These are phyloP conservation scores for Cassiopea xamachana DNA, from an alignment of 30 jellyfish, hydroid and myxozoan genomes.

Conservation along the genomic window DNA sequence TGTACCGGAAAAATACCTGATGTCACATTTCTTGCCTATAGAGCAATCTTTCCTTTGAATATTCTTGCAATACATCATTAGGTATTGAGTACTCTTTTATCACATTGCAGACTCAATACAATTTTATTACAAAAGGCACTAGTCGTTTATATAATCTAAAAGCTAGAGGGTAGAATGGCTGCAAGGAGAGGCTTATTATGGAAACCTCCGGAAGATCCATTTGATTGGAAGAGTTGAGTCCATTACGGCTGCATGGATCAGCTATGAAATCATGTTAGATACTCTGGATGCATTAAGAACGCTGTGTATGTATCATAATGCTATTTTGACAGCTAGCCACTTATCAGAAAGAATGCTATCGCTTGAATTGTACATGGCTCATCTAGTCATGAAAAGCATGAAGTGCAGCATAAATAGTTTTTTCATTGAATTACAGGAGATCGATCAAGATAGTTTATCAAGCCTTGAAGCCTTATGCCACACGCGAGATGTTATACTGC, in stretches of 20 bases:
- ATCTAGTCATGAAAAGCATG: slow-evolving; percentile 62
- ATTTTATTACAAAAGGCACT: slow-evolving; percentile 50
- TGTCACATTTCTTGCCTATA: slow-evolving; percentile 52
- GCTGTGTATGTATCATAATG: not conserved
- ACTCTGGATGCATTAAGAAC: slow-evolving; percentile 21
- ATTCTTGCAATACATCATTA: slow-evolving; percentile 30
- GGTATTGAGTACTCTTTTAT: slow-evolving; percentile 37
- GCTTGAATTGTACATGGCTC: slow-evolving; percentile 18
- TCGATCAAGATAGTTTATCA: not conserved
- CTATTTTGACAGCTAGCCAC: slow-evolving; percentile 34
- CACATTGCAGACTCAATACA: slow-evolving; percentile 56
- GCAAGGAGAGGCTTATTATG: slow-evolving; percentile 20
- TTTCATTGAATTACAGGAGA: slow-evolving; percentile 4
- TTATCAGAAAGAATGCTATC: slow-evolving; percentile 17
- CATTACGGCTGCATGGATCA: slow-evolving; percentile 57
- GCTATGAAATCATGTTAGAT: slow-evolving; percentile 5
- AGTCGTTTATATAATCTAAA: not conserved
- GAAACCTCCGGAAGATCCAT: slow-evolving; percentile 33
- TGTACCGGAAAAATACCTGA: slow-evolving; percentile 27
- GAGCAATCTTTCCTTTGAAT: slow-evolving; percentile 46
- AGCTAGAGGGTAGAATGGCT: slow-evolving; percentile 23
- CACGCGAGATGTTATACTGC: slow-evolving; percentile 16
- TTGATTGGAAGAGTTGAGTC: slow-evolving; percentile 63
- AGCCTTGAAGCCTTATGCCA: slow-evolving; percentile 10
- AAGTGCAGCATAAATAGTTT: slow-evolving; percentile 9